These are phyloP conservation scores for Lutraria lutraria DNA, from an alignment of 2,888 invertebrate species.

Conservation along the genomic window DNA sequence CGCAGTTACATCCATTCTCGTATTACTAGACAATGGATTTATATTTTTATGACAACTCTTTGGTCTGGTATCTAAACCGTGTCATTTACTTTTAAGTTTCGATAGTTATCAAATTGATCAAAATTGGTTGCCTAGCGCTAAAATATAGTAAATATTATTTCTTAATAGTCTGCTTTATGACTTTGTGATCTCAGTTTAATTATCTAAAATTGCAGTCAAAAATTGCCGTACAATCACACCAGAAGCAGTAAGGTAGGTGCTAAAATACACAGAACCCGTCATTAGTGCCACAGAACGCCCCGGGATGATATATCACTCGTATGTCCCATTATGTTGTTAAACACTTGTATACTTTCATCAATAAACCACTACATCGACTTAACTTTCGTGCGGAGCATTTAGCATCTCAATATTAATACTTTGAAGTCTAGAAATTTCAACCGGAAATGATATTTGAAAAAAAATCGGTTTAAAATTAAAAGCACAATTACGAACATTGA, in stretches of 20 bases:
- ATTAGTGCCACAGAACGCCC: background rate
- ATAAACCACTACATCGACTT: background rate
- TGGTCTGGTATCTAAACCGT: background rate
- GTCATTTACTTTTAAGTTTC: background rate
- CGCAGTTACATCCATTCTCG: too few species aligned
- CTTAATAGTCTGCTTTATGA: slow-evolving; percentile 8
- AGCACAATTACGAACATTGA: background rate
- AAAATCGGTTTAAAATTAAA: background rate
- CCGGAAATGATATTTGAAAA: slow-evolving; percentile 3
- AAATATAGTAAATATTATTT: background rate
- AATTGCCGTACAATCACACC: background rate
- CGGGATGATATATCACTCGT: background rate
- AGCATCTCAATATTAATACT: background rate
- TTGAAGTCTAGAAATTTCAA: slow-evolving; percentile 17
- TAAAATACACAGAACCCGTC: background rate
- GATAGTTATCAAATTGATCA: slow-evolving; percentile 3
- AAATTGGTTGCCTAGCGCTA: background rate
- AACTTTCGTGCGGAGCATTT: background rate
- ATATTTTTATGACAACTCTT: background rate
- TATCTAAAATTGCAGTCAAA: background rate
- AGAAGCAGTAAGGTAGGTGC: background rate
- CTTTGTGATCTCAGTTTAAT: background rate
- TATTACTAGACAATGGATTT: too few species aligned
- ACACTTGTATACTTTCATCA: background rate
- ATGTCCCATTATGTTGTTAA: background rate